A percentile compares a stretch with the other conserved stretches of the same genome.
These are phyloP conservation scores for Thalassoma bifasciatum DNA, from an alignment of 2,113 vertebrate genomes.

Conservation along the genomic window DNA sequence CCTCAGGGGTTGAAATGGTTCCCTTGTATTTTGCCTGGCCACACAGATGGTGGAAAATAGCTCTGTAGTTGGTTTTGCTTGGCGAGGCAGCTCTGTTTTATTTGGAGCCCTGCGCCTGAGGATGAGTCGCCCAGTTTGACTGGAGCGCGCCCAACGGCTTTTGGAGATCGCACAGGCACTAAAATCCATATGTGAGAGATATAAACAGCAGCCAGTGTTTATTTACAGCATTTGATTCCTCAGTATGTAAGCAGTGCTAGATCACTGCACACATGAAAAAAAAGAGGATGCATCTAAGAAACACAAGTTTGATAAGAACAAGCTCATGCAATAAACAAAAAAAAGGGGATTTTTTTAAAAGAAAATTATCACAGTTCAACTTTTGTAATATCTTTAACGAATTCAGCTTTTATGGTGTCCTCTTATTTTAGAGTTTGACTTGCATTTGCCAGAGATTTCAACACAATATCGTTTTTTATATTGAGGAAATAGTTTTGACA, in stretches of 20 bases:
- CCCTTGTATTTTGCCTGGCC: constrained; percentile 86
- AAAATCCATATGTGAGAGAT: constrained; percentile 77
- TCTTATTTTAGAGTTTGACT: too few species aligned
- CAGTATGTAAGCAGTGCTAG: constrained; percentile 39
- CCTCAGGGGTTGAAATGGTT: constrained; percentile 73
- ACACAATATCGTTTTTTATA: neutral
- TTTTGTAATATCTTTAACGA: neutral
- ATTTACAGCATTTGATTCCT: constrained; percentile 67
- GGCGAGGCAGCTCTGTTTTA: constrained; percentile 83
- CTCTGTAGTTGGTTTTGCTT: constrained; percentile 82
- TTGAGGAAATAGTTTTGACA: neutral
- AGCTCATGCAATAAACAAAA: constrained; percentile 11
- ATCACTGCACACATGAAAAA: constrained; percentile 33
- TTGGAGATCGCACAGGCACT: constrained; percentile 74
- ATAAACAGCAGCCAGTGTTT: constrained; percentile 74
- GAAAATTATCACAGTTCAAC: constrained; percentile 1
- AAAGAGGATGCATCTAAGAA: constrained; percentile 30
- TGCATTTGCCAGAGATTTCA: too few species aligned
- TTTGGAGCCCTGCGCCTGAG: constrained; percentile 85
- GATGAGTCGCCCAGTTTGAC: constrained; percentile 81
- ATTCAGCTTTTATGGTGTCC: too few species aligned
- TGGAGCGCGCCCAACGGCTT: constrained; percentile 65
- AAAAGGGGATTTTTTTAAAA: constrained; percentile 2
- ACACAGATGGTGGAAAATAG: constrained; percentile 84
- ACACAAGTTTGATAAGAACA: constrained; percentile 9